A percentile compares a stretch with the other conserved stretches of the same genome.
phyloP scores from a whole-genome alignment of 2,888 invertebrate species.

The Proisotoma minuta region DNA sequence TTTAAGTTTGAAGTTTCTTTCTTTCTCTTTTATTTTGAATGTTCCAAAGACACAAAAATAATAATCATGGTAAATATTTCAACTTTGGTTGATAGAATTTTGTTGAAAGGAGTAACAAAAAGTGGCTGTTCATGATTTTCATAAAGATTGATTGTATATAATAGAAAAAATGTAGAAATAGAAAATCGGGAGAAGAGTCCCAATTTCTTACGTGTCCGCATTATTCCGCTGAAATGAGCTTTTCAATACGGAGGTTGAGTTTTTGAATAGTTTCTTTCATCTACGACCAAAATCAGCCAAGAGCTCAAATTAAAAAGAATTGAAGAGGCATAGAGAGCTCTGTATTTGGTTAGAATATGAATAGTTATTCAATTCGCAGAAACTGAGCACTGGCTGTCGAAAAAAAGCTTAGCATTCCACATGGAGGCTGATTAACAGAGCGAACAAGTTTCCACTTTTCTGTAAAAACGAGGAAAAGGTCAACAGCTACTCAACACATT shows the following conservation, averaged over 20 bases:
- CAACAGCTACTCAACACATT: no score
- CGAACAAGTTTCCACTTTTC: no score
- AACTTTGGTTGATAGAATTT: background rate
- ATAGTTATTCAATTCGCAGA: no score
- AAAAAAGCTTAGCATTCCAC: no score
- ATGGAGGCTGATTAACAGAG: no score
- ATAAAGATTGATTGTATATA: background rate
- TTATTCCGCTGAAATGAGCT: constrained; percentile 1
- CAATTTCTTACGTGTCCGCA: background rate
- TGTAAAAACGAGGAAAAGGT: no score
- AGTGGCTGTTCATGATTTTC: background rate
- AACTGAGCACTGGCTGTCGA: no score
- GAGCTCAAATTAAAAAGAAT: background rate
- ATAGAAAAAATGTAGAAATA: background rate
- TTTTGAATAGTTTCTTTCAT: background rate
- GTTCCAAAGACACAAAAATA: background rate
- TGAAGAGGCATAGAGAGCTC: no score
- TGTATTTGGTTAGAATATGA: no score
- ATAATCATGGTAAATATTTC: constrained; percentile 6
- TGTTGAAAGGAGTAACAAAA: background rate
- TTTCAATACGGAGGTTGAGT: background rate
- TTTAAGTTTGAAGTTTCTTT: no score
- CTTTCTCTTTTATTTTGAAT: no score
- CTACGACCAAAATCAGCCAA: no score
- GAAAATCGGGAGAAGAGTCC: background rate